Conservation (phyloP, 2,113 vertebrate species). For the Rana temporaria region DNA sequence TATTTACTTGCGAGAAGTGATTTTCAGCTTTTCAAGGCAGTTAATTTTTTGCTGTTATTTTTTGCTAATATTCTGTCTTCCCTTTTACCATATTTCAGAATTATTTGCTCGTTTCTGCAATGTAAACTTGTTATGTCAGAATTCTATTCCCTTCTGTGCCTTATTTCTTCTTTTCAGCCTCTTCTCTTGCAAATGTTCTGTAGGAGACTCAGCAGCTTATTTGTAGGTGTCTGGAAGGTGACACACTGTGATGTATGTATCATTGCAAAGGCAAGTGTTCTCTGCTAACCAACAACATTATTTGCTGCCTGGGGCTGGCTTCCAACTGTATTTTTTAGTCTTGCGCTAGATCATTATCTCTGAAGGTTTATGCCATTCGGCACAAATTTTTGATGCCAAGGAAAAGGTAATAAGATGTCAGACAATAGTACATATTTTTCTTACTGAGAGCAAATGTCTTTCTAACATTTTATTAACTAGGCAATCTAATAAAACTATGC, state of each 20-base stretch:
- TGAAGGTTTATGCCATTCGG: slow-evolving; percentile 37
- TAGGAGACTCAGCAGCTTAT: slow-evolving; percentile 34
- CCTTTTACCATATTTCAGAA: not conserved
- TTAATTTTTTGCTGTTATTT: not conserved
- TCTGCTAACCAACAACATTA: slow-evolving; percentile 31
- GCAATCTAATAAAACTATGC: not conserved
- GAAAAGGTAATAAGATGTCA: slow-evolving; percentile 37
- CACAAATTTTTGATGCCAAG: slow-evolving; percentile 33
- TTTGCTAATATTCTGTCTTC: not conserved
- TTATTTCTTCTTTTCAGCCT: slow-evolving; percentile 23
- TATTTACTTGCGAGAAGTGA: not conserved
- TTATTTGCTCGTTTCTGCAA: not conserved
- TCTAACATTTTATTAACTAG: not conserved
- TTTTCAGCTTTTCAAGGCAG: not conserved
- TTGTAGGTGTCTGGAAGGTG: slow-evolving; percentile 48
- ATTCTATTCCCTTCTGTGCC: not conserved
- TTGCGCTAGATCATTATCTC: slow-evolving; percentile 45
- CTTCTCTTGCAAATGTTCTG: slow-evolving; percentile 37
- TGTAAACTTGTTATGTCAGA: slow-evolving; percentile 12
- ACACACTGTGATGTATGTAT: slow-evolving; percentile 44
- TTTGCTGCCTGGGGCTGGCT: slow-evolving; percentile 40
- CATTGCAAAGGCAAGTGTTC: slow-evolving; percentile 28
- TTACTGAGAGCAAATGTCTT: slow-evolving; percentile 4
- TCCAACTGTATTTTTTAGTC: slow-evolving; percentile 31
- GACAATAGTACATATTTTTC: slow-evolving; percentile 1